Base-by-base conservation (phyloP, 2,888 invertebrate species). In the Leptodirus hochenwartii region DNA sequence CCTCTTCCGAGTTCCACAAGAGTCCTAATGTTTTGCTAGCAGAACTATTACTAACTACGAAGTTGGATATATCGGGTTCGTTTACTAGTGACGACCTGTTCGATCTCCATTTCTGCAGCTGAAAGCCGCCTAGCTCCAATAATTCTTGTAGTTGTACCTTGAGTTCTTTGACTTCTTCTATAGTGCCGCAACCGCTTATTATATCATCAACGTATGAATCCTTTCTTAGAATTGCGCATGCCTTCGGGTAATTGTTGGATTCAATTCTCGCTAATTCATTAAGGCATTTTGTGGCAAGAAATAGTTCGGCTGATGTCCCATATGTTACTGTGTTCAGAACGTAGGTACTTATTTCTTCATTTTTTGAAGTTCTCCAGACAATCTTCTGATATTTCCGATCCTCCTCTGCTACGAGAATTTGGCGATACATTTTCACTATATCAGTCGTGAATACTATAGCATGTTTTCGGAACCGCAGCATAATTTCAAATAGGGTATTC, bases 321-420 rank as follows among this genome's bases (percentile, higher is more conserved):
- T 32, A 32, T 14, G 39, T 39, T 2, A 42, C 32, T 1, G 41
- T 40, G 22, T 40, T 38, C 17, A 42, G 33, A 20, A 33, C 17
- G 25, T 35, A 42, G 14, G 12, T 30, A 14, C 26, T 9, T 13
- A 42, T 22, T n/a, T 22, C 12, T 6, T 37, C 34, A 12, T 16
- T 17, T 5, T 30, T 29, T n/a, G 29, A 22, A 8, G 13, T 6
- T 20, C 38, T 27, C 41, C 40, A 40, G 13, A 38, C 16, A 9
- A 39, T 39, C 20, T 30, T 22, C 10, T 33, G 31, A 30, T 30
- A 39, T 15, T 30, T 27, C 17, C 37, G 14, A 15, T 41, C 24
- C 10, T 15, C 5, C 11, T 17, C 12, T 17, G 14, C 15, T 10
- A 27, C 27, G 4, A 14, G 5, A 4, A 29, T 22, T 17, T 32